Percentiles rank a stretch among this genome's conserved stretches.
phyloP scores from a whole-genome alignment of 2,113 vertebrate genomes.

The Pterophyllum scalare region DNA sequence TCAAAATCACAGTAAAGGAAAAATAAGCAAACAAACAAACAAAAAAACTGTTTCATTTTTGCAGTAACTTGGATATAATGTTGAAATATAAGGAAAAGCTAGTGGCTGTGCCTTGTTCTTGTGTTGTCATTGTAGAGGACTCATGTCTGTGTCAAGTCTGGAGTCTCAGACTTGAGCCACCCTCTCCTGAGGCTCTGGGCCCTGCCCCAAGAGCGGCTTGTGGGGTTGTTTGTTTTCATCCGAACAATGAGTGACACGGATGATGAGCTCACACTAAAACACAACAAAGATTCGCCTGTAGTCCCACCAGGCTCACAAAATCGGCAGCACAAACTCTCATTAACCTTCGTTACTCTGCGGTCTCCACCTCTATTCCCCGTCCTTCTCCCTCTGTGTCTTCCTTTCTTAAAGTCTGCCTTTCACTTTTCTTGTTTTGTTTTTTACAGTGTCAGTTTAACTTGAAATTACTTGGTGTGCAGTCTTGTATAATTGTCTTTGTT shows the following conservation, averaged over 20 bases:
- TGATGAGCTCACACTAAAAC: conserved; percentile 71
- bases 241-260: conserved; percentile 73
- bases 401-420: background rate
- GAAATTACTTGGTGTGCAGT: background rate
- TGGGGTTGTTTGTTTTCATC: conserved; percentile 69
- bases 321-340: conserved; percentile 46
- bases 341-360: conserved; percentile 16
- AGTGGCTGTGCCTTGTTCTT: background rate
- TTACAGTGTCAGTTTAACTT: background rate
- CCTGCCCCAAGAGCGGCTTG: conserved; percentile 45
- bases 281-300: conserved; percentile 67
- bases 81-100: background rate
- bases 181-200: conserved; percentile 13
- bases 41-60: background rate
- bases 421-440: background rate
- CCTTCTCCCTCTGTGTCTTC: background rate
- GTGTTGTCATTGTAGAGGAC: background rate
- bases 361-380: background rate
- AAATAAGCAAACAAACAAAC: background rate
- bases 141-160: conserved; percentile 12
- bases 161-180: conserved; percentile 31
- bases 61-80: background rate
- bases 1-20: background rate
- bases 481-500: background rate
- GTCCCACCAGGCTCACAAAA: conserved; percentile 22